A percentile compares a stretch with the other conserved stretches of the same genome.
These are phyloP conservation scores for Lucifuga dentata DNA, from an alignment of 2,113 vertebrate genomes.

Conservation along the genomic window DNA sequence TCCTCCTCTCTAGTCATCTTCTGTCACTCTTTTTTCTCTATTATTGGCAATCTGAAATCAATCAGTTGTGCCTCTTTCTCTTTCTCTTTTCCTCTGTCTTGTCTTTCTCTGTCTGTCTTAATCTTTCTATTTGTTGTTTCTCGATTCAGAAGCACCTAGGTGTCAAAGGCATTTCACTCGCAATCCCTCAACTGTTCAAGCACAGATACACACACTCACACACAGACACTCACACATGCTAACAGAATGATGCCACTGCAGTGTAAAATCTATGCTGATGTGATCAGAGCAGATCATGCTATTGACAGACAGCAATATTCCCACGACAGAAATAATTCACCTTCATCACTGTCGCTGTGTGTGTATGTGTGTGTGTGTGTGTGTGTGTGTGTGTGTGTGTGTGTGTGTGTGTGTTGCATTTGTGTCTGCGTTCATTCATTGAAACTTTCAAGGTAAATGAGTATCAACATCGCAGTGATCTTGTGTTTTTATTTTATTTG, in stretches of 20 bases:
- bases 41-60: slow-evolving; percentile 73
- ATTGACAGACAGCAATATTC: slow-evolving; percentile 73
- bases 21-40: slow-evolving; percentile 46
- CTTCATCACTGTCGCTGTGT: slow-evolving; percentile 71
- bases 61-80: slow-evolving; percentile 56
- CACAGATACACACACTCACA: slow-evolving; percentile 42
- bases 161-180: slow-evolving; percentile 75
- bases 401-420: slow-evolving; percentile 5
- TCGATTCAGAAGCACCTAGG: slow-evolving; percentile 64
- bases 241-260: slow-evolving; percentile 42
- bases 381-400: slow-evolving; percentile 1
- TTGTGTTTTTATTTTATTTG: too few relatives aligned
- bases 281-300: slow-evolving; percentile 66
- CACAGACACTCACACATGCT: slow-evolving; percentile 25
- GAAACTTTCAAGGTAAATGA: too few relatives aligned
- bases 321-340: slow-evolving; percentile 66
- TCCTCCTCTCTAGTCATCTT: slow-evolving; percentile 15
- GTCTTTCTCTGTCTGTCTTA: slow-evolving; percentile 12
- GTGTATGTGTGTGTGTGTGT: slow-evolving; percentile 7
- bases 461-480: too few relatives aligned
- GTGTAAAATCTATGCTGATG: slow-evolving; percentile 78
- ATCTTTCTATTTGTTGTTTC: slow-evolving; percentile 40
- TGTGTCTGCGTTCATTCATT: not conserved
- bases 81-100: slow-evolving; percentile 40
- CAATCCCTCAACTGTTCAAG: slow-evolving; percentile 69